Evolutionary conservation across 1,140 invertebrate species (phyloP), one percentile per base, ranked within the genome.

Genomic region (Venturia canescens): DNA sequence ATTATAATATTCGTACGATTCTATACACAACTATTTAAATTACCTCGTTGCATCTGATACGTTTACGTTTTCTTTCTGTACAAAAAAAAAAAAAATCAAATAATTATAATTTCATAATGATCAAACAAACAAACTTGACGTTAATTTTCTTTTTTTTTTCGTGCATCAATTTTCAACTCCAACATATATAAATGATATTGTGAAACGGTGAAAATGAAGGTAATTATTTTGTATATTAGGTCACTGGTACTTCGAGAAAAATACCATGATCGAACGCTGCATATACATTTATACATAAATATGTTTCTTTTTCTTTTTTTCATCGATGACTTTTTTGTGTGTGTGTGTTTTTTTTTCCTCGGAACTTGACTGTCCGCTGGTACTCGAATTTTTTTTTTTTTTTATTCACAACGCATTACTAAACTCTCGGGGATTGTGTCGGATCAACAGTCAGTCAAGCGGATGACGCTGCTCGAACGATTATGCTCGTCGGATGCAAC

Each of bases 191-290:
- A 80, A 77, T 80, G 76, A 78, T 74, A 80, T 80, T 84, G 80
- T 85, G 84, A 87, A 88, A 85, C 83, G 83, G 86, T 84, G 81
- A 81, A 84, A 85, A 83, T 85, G 85, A 85, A 82, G 3, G 71
- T 86, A 84, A 83, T 75, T 85, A 83, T 63, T 84, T 78, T 85
- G 78, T 84, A 87, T 87, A 87, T 87, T 89, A 88, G 84, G 84
- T 88, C 87, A 88, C 83, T 86, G 86, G 85, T 89, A 87, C 80
- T 87, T 85, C 80, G 80, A n/a, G n/a, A 85, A 86, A 80, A 80
- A 85, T 84, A 80, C 79, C 84, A 85, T 48, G 78, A 57, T 74
- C 44, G 72, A 60, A 34, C 34, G 34, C 3, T 34, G 9, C 9
- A 34, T 34, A 34, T 34, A 34, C 9, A 34, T 34, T 77, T 53